Conservation (phyloP, 1,140 invertebrate genomes). For the Drosophila pandora region DNA sequence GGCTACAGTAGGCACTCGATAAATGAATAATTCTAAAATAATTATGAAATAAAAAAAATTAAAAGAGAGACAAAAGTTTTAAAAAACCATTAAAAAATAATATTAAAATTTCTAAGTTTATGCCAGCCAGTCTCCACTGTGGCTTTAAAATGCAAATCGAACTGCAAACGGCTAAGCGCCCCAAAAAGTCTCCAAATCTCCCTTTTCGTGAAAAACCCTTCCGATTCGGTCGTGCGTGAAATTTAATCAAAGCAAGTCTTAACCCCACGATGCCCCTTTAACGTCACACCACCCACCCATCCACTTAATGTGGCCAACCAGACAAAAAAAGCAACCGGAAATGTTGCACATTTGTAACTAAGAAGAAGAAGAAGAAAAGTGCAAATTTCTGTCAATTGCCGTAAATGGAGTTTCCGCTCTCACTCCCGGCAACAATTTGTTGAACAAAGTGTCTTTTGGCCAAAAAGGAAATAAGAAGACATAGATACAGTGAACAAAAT, state of each 20-base stretch:
- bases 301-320: constrained; percentile 59
- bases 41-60: background rate
- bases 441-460: constrained; percentile 11
- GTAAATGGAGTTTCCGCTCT: constrained; percentile 68
- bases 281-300: constrained; percentile 44
- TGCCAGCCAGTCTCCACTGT: background rate
- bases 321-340: constrained; percentile 62
- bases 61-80: too few species aligned
- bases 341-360: constrained; percentile 80
- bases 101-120: background rate
- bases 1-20: constrained; percentile 17
- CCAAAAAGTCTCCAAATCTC: constrained; percentile 24
- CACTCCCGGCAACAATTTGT: constrained; percentile 61
- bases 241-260: constrained; percentile 74
- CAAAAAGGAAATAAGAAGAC: background rate
- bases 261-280: constrained; percentile 6
- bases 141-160: constrained; percentile 53
- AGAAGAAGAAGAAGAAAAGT: constrained; percentile 34
- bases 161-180: constrained; percentile 30
- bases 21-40: background rate
- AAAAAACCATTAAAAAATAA: background rate
- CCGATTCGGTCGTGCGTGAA: constrained; percentile 73
- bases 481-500: background rate
- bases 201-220: constrained; percentile 28
- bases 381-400: constrained; percentile 77